Conservation (phyloP, 1,140 invertebrate genomes). For the Papilio aristodemus region DNA sequence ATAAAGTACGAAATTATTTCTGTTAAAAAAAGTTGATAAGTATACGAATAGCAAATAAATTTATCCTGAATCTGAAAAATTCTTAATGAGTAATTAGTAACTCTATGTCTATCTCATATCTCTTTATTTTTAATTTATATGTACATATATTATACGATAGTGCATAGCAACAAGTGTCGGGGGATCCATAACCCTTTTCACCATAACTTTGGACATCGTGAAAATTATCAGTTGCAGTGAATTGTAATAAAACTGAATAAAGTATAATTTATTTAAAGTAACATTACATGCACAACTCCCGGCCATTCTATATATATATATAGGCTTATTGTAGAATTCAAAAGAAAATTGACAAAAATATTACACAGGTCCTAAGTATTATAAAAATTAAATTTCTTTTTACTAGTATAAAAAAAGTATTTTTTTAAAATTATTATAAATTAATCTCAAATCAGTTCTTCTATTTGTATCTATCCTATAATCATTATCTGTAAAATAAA, state of each 20-base stretch:
- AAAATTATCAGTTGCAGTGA: conserved; percentile 66
- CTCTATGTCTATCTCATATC: background rate
- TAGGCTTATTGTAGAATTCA: conserved; percentile 3
- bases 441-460: too few relatives aligned
- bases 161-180: conserved; percentile 65
- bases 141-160: conserved; percentile 13
- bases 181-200: conserved; percentile 65
- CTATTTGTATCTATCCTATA: too few relatives aligned
- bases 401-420: too few relatives aligned
- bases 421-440: too few relatives aligned
- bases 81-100: too few relatives aligned
- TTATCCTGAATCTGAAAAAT: too few relatives aligned
- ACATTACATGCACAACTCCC: conserved; percentile 52
- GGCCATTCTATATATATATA: conserved; percentile 43
- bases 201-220: conserved; percentile 75
- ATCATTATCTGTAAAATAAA: too few relatives aligned
- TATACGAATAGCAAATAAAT: too few relatives aligned
- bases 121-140: conserved; percentile 1
- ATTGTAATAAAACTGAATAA: background rate
- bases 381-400: too few relatives aligned
- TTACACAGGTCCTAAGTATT: background rate
- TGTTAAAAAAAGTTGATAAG: too few relatives aligned
- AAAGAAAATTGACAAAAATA: conserved; percentile 19
- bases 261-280: background rate
- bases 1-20: too few relatives aligned